Evolutionary conservation across 2,888 invertebrate species (phyloP).

Genomic region (Chaetoderma sp.): DNA sequence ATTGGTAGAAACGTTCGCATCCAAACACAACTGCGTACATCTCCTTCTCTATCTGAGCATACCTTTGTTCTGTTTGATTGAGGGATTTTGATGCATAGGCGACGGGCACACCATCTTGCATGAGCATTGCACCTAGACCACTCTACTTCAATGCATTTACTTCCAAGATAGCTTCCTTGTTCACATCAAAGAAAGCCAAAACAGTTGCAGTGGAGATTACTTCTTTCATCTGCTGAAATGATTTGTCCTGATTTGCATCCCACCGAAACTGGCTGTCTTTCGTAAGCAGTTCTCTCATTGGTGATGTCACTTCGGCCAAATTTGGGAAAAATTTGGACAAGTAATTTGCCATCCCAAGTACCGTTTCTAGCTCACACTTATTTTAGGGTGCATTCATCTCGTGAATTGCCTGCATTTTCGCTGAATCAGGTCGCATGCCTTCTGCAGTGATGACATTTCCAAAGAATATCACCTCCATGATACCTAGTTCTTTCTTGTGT

Average conservation of each 20-base stretch:
- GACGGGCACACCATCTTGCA: slow-evolving; percentile 24
- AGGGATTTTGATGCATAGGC: slow-evolving; percentile 26
- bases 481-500: slow-evolving; percentile 1
- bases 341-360: slow-evolving; percentile 30
- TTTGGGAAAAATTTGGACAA: slow-evolving; percentile 22
- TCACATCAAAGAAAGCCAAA: slow-evolving; percentile 22
- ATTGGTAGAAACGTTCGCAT: slow-evolving; percentile 23
- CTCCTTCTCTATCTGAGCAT: slow-evolving; percentile 33
- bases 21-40: slow-evolving; percentile 34
- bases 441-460: slow-evolving; percentile 16
- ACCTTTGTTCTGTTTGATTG: slow-evolving; percentile 16
- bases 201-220: neutral
- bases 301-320: slow-evolving; percentile 10
- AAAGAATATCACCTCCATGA: slow-evolving; percentile 24
- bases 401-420: slow-evolving; percentile 21
- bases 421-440: slow-evolving; percentile 31
- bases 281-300: slow-evolving; percentile 22
- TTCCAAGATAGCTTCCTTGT: slow-evolving; percentile 6
- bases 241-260: slow-evolving; percentile 21
- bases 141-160: slow-evolving; percentile 22
- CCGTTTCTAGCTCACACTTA: slow-evolving; percentile 24
- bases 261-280: slow-evolving; percentile 25
- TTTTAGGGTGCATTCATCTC: slow-evolving; percentile 20
- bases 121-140: slow-evolving; percentile 30
- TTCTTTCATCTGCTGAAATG: no score